A percentile compares a stretch with the other conserved stretches of the same genome.
These are phyloP conservation scores for Colius striatus DNA, from an alignment of 2,113 vertebrate genomes.

Conservation along the genomic window DNA sequence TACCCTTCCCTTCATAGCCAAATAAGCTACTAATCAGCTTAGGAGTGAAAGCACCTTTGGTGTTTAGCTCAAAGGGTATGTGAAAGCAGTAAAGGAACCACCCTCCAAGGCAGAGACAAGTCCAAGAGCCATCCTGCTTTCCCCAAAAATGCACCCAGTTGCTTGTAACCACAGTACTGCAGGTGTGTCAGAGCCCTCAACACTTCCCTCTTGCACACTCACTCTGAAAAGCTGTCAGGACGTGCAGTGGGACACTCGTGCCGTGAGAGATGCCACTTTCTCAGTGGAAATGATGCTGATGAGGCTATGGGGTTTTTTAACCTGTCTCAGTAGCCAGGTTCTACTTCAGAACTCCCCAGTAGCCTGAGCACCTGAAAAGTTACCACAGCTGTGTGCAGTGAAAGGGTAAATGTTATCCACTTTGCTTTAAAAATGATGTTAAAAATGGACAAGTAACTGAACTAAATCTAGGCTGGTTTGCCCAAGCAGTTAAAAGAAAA, in stretches of 20 bases:
- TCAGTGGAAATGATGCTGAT: background rate
- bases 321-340: no score
- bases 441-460: background rate
- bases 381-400: background rate
- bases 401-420: background rate
- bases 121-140: background rate
- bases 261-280: background rate
- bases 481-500: background rate
- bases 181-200: background rate
- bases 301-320: accelerated
- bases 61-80: background rate
- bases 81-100: background rate
- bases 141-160: background rate
- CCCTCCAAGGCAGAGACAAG: background rate
- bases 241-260: background rate
- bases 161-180: accelerated
- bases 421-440: background rate
- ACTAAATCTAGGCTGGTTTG: background rate
- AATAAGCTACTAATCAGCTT: background rate
- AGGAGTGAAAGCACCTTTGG: background rate
- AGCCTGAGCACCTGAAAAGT: background rate
- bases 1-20: background rate
- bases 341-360: background rate
- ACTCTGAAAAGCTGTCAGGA: background rate
- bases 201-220: background rate